Conservation (phyloP, 2,888 invertebrate species). For the Adelognathus sp. region DNA sequence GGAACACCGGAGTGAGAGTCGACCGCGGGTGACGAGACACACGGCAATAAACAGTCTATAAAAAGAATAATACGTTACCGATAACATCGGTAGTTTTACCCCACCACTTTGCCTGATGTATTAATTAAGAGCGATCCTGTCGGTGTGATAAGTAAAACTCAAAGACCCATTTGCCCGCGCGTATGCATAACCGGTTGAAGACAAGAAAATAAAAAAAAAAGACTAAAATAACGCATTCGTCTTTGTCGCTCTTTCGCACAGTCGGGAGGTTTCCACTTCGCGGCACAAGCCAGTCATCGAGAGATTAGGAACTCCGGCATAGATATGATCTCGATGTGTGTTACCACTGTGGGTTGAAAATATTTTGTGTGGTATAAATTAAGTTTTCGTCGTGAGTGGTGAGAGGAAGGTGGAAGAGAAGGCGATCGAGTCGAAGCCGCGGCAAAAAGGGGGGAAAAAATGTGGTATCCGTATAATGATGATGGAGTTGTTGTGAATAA, state of each 20-base stretch:
- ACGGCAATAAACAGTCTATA: slow-evolving; percentile 56
- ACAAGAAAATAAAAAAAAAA: neutral
- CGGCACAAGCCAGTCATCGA: slow-evolving; percentile 18
- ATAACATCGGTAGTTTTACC: slow-evolving; percentile 33
- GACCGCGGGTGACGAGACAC: slow-evolving; percentile 36
- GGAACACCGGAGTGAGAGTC: slow-evolving; percentile 13
- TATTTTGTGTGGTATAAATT: slow-evolving; percentile 9
- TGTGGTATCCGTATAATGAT: slow-evolving; percentile 26
- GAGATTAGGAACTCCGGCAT: slow-evolving; percentile 24
- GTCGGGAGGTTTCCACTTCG: neutral
- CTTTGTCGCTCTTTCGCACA: slow-evolving; percentile 9
- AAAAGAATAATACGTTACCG: slow-evolving; percentile 45
- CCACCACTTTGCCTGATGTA: slow-evolving; percentile 38
- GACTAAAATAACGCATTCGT: neutral
- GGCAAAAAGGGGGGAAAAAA: neutral
- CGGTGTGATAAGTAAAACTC: slow-evolving; percentile 48
- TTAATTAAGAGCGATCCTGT: slow-evolving; percentile 53
- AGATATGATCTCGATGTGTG: slow-evolving; percentile 32
- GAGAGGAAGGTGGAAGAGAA: neutral
- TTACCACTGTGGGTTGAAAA: neutral
- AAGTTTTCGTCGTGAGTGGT: neutral
- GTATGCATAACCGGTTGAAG: slow-evolving; percentile 28
- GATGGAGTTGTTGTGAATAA: slow-evolving; percentile 32
- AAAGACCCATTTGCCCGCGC: slow-evolving; percentile 6
- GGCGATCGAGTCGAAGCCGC: neutral